These are phyloP conservation scores for Monoplex corrugatus DNA, from an alignment of 2,888 invertebrate species.

Conservation along the genomic window DNA sequence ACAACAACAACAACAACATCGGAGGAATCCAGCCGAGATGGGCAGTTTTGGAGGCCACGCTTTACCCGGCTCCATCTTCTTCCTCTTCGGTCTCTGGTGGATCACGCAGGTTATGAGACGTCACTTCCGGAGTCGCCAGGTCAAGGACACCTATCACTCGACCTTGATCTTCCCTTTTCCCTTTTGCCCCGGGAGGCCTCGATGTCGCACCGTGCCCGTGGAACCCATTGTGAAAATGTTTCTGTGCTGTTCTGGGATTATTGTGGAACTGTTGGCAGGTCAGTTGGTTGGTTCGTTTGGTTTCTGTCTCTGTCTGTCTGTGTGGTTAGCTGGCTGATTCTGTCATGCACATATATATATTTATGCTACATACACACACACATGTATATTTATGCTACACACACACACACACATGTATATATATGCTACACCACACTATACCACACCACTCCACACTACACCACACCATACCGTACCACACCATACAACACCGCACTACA, in stretches of 20 bases:
- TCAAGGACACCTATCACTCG: constrained; percentile 64
- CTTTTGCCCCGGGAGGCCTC: constrained; percentile 67
- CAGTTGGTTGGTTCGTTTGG: neutral
- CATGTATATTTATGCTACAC: too few species aligned
- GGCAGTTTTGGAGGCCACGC: constrained; percentile 82
- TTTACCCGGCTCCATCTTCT: constrained; percentile 82
- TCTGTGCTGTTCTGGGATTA: constrained; percentile 62
- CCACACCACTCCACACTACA: too few species aligned
- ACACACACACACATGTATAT: too few species aligned
- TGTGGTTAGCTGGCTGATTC: too few species aligned
- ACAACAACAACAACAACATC: neutral
- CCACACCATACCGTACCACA: too few species aligned
- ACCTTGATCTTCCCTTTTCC: constrained; percentile 67
- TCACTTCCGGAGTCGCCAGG: constrained; percentile 68
- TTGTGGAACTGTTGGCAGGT: constrained; percentile 67
- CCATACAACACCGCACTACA: too few species aligned
- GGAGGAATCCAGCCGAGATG: constrained; percentile 67
- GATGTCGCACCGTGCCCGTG: constrained; percentile 62
- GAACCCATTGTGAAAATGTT: constrained; percentile 65
- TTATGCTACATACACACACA: too few species aligned
- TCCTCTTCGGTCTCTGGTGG: constrained; percentile 61
- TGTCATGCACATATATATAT: too few species aligned
- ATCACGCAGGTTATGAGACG: constrained; percentile 66
- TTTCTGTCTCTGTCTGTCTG: neutral
- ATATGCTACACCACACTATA: too few species aligned